Percentiles rank a stretch among this genome's conserved stretches.
These are phyloP conservation scores for Alviniconcha strummeri DNA, from an alignment of 2,888 invertebrate species.

Conservation along the genomic window DNA sequence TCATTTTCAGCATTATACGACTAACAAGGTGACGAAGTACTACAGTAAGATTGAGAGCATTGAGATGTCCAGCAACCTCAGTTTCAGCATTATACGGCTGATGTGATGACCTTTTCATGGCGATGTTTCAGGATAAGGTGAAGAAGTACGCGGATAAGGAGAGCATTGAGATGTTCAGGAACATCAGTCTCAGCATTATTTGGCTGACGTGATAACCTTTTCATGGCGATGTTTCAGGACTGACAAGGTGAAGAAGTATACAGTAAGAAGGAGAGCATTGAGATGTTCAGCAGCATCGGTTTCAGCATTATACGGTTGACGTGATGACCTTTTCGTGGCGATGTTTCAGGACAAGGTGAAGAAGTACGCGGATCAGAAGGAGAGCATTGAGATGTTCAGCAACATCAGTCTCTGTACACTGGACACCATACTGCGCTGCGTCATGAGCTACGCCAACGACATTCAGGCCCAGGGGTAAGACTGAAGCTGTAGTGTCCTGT, in stretches of 20 bases:
- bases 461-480: slow-evolving; percentile 44
- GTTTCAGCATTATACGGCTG: background rate
- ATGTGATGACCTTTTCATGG: background rate
- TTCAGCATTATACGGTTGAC: slow-evolving; percentile 32
- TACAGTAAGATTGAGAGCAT: slow-evolving; percentile 39
- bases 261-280: slow-evolving; percentile 41
- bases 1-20: slow-evolving; percentile 39
- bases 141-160: slow-evolving; percentile 36
- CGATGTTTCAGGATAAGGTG: slow-evolving; percentile 34
- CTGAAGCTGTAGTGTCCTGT: too few relatives aligned
- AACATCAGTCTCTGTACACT: slow-evolving; percentile 41
- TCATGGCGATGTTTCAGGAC: slow-evolving; percentile 20
- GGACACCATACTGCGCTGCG: slow-evolving; percentile 44
- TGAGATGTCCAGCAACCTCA: slow-evolving; percentile 40
- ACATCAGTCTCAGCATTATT: slow-evolving; percentile 40
- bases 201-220: too few relatives aligned
- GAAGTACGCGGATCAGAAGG: slow-evolving; percentile 35
- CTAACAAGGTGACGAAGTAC: background rate
- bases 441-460: slow-evolving; percentile 42
- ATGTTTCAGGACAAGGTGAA: slow-evolving; percentile 37
- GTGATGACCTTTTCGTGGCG: too few relatives aligned
- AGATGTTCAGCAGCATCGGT: slow-evolving; percentile 39
- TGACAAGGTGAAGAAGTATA: slow-evolving; percentile 36
- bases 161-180: slow-evolving; percentile 40
- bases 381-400: slow-evolving; percentile 43